Evolutionary conservation across 2,797 vertebrate species (phyloP), one percentile per base, ranked within the genome.

Genomic region (Stomatorhinus walkeri): DNA sequence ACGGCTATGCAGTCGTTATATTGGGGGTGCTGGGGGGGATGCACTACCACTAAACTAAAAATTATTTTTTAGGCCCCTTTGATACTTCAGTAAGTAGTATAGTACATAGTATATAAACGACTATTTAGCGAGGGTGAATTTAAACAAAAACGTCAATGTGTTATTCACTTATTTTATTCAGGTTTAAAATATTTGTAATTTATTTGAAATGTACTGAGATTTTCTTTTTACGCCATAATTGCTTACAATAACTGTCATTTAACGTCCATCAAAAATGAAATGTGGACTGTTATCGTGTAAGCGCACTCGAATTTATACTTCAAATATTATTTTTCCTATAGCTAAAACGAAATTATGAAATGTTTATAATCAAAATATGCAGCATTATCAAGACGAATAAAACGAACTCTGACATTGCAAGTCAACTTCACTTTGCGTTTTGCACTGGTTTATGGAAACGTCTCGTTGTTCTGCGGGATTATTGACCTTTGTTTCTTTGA

Each of bases 131-230:
- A 40, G 28, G 28, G 14, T 43, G 32, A 32, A 59, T 56, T 59
- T 56, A 87, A 87, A 87, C 85, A 87, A 16, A 56, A 59, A 59
- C 28, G 32, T 40, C 7, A 56, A 6, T 52, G 49, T 85, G 76
- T 85, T 24, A 85, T 85, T 85, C 46, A n/a, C 10, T 59, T 43
- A 19, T 87, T 87, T 87, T 36, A 87, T 87, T 85, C 32, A 8
- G 51, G 54, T 48, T 51, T 87, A 32, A 87, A 87, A 87, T 40
- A 36, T 87, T 54, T 86, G 24, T 54, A 28, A 86, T 59, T 81
- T 59, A 87, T 86, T 52, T 86, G 16, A 12, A 36, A 72, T 56
- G 28, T 32, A 54, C 22, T 8, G 19, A 59, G 22, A 87, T 8
- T 56, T 32, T 81, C 10, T 56, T 87, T 36, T 85, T 8, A 56